phyloP scores from a whole-genome alignment of 2,888 invertebrate genomes.

The Shargacucullia verbasci region DNA sequence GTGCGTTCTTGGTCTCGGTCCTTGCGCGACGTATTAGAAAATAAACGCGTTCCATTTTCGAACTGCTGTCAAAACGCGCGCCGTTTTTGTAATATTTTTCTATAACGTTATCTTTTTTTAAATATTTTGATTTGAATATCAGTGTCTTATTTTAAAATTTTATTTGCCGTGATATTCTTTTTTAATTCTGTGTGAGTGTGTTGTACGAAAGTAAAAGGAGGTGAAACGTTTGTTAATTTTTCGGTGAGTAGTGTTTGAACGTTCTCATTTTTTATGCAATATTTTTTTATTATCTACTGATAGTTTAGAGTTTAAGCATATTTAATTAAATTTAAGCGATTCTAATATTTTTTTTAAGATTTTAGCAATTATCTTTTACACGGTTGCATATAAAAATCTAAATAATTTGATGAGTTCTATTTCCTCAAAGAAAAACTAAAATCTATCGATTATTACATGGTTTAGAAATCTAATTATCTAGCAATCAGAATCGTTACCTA shows the following conservation, averaged over 20 bases:
- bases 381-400: too few relatives aligned
- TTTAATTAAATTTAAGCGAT: background rate
- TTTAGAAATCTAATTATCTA: conserved; percentile 27
- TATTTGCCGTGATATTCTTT: conserved; percentile 47
- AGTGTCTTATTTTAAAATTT: conserved; percentile 42
- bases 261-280: conserved; percentile 57
- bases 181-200: conserved; percentile 62
- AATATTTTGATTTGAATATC: conserved; percentile 19
- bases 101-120: conserved; percentile 17
- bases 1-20: conserved; percentile 69
- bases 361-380: too few relatives aligned
- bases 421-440: too few relatives aligned
- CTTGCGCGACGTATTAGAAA: conserved; percentile 66
- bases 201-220: conserved; percentile 80
- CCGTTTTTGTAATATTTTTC: conserved; percentile 57
- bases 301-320: conserved; percentile 12
- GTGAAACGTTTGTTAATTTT: conserved; percentile 74
- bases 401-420: too few relatives aligned
- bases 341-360: background rate
- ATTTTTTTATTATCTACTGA: conserved; percentile 33
- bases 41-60: conserved; percentile 65
- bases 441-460: background rate
- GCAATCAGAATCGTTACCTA: conserved; percentile 17
- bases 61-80: conserved; percentile 68
- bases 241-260: conserved; percentile 73